phyloP scores from a whole-genome alignment of 53 echinoderm and acorn worm genomes.

The Antedon mediterranea region DNA sequence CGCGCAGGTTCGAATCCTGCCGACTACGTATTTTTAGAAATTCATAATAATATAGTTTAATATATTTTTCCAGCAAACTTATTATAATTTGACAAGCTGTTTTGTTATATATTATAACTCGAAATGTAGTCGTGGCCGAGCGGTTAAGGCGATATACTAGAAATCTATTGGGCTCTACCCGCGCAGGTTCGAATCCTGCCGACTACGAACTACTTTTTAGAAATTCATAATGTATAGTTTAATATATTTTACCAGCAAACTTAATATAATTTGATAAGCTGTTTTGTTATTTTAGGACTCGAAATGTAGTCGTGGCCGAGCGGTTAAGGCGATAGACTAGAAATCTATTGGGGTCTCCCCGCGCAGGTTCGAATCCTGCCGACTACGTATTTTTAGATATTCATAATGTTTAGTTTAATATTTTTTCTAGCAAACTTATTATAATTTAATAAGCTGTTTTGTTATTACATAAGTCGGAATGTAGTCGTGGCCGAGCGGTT shows the following conservation, averaged over 20 bases:
- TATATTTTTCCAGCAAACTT: no score
- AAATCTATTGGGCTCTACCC: constrained; percentile 98
- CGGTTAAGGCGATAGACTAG: constrained; percentile 99
- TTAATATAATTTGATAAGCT: no score
- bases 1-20: constrained; percentile 99
- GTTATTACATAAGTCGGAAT: no score
- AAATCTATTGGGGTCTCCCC: constrained; percentile 98
- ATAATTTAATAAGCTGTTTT: no score
- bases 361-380: constrained; percentile 99
- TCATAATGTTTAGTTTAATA: no score
- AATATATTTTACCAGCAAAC: no score
- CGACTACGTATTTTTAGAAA: constrained; percentile 85
- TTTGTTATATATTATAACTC: no score
- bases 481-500: constrained; percentile 99
- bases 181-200: constrained; percentile 99
- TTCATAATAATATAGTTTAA: no score
- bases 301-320: constrained; percentile 99
- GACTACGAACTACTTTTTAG: constrained; percentile 33
- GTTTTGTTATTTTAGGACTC: no score
- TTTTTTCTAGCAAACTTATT: no score
- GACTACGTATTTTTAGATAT: constrained; percentile 54
- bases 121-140: constrained; percentile 99
- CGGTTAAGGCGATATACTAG: constrained; percentile 99
- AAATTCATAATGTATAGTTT: no score
- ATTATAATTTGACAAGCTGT: no score